phyloP scores from a whole-genome alignment of 2,113 vertebrate genomes.

The Excalfactoria chinensis region DNA sequence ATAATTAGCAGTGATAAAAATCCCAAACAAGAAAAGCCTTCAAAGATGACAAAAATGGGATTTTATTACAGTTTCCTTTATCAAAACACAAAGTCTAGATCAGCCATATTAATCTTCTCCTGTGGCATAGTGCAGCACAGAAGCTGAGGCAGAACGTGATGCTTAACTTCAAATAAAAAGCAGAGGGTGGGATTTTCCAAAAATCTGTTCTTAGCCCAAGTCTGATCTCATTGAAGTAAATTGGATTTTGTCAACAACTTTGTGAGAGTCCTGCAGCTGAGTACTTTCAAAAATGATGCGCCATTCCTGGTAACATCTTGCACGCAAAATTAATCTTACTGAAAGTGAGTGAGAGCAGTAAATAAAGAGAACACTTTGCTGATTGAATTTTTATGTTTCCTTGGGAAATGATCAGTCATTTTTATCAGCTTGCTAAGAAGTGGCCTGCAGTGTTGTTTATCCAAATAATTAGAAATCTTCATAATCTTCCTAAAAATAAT shows the following conservation, averaged over 20 bases:
- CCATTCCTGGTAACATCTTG: neutral
- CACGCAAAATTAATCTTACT: neutral
- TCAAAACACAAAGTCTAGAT: neutral
- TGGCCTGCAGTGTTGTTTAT: neutral
- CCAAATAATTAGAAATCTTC: neutral
- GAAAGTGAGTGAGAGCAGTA: neutral
- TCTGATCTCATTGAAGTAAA: neutral
- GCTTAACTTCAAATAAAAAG: neutral
- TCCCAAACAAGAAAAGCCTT: neutral
- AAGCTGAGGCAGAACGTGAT: neutral
- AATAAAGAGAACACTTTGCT: neutral
- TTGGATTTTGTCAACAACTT: neutral
- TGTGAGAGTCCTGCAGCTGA: neutral
- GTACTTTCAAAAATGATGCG: neutral
- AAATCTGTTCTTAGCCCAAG: neutral
- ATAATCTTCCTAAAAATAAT: neutral
- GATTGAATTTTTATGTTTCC: neutral
- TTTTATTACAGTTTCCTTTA: neutral
- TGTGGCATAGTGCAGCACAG: neutral
- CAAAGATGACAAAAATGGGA: neutral
- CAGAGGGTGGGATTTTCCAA: neutral
- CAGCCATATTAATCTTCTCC: neutral
- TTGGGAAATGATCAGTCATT: neutral
- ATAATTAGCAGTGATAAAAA: neutral
- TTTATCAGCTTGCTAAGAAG: neutral